These are phyloP conservation scores for Diabrotica virgifera DNA, from an alignment of 1,140 invertebrate genomes.

Conservation along the genomic window DNA sequence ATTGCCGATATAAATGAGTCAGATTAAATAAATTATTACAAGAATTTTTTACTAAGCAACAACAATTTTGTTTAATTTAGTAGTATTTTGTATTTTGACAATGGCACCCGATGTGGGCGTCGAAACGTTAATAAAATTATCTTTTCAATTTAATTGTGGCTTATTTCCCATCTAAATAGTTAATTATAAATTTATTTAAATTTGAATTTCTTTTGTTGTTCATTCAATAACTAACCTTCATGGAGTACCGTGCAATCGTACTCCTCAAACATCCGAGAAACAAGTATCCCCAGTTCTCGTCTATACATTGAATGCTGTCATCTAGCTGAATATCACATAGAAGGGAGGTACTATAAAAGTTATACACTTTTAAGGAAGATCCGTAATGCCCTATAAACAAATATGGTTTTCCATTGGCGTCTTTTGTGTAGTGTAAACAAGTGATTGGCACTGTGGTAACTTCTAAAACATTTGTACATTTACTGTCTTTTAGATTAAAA, in stretches of 20 bases:
- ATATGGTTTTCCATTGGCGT: conserved; percentile 10
- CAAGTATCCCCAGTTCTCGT: conserved; percentile 51
- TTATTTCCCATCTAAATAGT: no score
- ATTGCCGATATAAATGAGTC: no score
- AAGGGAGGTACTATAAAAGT: conserved; percentile 23
- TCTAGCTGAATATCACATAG: conserved; percentile 28
- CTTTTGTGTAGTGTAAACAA: conserved; percentile 13
- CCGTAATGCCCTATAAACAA: conserved; percentile 23
- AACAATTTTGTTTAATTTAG: no score
- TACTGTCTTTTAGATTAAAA: conserved; percentile 15
- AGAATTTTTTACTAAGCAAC: no score
- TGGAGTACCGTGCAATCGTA: conserved; percentile 50
- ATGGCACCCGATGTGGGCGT: no score
- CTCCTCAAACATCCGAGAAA: conserved; percentile 55
- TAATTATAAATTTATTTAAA: no score
- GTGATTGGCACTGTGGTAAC: conserved; percentile 20
- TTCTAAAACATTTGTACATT: conserved; percentile 16
- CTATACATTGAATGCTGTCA: conserved; percentile 55
- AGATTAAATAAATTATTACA: no score
- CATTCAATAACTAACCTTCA: conserved; percentile 49
- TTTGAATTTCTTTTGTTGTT: no score
- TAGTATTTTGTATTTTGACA: no score
- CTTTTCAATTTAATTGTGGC: no score
- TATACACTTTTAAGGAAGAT: conserved; percentile 21
- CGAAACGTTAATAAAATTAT: no score